Evolutionary conservation across 2,797 vertebrate species (phyloP), one percentile per base, ranked within the genome.

Genomic region (Delichon dasypus): DNA sequence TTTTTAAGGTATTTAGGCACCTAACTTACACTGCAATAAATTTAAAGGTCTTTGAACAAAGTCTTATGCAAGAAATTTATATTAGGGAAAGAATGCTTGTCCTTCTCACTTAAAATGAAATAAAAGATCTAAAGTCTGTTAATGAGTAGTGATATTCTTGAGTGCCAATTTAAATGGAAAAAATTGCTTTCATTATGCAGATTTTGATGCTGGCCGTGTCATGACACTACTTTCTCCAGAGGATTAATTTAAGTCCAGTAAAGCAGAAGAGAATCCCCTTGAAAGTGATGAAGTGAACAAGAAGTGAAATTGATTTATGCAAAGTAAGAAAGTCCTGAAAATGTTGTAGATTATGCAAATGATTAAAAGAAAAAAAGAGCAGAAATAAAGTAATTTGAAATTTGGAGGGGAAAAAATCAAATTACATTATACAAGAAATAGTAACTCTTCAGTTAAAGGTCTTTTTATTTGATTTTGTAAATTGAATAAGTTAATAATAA

Each of bases 271-370:
- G 54, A 95, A 93, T 96, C 64, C 84, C 67, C 92, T 96, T 93
- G 93, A 88, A 97, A 97, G 84, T 80, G 88, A 94, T 88, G 95
- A 95, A 92, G 94, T 94, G 96, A 97, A 95, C 92, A 96, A 92
- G 94, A 97, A 98, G 87, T 19, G 29, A 97, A 96, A 97, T 95
- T 96, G 96, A 97, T 97, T 97, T 97, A 97, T 97, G 96, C 95
- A 97, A 96, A 97, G 64, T 77, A 92, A 97, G 75, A 88, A 83
- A 96, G 95, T 92, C 96, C 85, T 96, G 89, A 95, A 96, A 97
- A 22, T 78, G 83, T 82, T 96, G 96, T 88, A 87, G 91, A 91
- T 96, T 97, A 95, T 97, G 96, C 94, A 97, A 97, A 97, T 85
- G 54, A 97, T 91, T 19, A 7, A 85, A 91, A 53, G 61, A 57